Base-by-base conservation (phyloP, 2,797 vertebrate genomes). In the Strix occidentalis region DNA sequence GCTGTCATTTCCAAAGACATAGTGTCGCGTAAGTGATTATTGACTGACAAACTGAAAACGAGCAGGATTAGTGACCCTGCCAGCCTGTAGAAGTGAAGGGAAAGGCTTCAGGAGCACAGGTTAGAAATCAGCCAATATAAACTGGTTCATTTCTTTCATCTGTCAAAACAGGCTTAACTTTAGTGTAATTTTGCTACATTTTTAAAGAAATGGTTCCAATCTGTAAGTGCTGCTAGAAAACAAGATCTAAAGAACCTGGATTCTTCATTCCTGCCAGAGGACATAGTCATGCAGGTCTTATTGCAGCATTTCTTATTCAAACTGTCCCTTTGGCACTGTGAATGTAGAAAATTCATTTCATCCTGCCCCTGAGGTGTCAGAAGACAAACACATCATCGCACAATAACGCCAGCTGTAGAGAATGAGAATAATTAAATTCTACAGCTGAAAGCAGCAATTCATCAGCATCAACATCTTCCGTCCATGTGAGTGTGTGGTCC, bases 361-460 rank as follows among this genome's bases (percentile, higher is more conserved):
- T 82, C 64, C 39, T 81, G 35, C 41, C 41, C 56, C 31, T 3
- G 29, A 91, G 84, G 60, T 90, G 81, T 90, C 70, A 57, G 87
- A 91, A 90, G 84, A 92, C 93, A 96, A 96, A 92, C 76, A 80
- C 65, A 95, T 96, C 76, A 53, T 83, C 65, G 58, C 81, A 87
- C 83, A 95, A 90, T 93, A 94, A 64, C 16, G 1, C 57, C 89
- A 94, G 72, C 87, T 94, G 85, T 91, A 84, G 60, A 71, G 79
- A 91, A 93, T 1, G 9, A 91, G 76, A 79, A 63, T 96, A 96
- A 96, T 97, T 94, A 93, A 94, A 92, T 94, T 78, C 81, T 81
- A 89, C 86, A 95, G 90, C 93, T 96, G 93, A 97, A 97, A 92
- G 87, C 76, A 78, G 80, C 90, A 95, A 93, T 96, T 96, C 84